Evolutionary conservation across 2,797 vertebrate species (phyloP).

Genomic region (Gambelia wislizenii): DNA sequence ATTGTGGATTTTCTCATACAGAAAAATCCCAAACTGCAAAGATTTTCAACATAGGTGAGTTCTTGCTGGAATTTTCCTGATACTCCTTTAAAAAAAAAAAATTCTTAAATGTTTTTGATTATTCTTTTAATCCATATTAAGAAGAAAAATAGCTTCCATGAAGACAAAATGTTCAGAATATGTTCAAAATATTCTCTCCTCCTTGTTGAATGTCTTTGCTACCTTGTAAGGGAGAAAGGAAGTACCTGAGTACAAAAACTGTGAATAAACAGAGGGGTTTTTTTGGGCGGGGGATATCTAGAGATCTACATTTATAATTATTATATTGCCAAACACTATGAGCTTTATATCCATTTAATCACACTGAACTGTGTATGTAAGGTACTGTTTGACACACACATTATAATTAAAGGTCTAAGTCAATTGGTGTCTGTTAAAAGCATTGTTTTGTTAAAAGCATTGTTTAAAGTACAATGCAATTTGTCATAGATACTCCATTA

Average conservation of each 20-base stretch:
- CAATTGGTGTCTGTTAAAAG: conserved; percentile 5
- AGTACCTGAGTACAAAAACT: neutral
- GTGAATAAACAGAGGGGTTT: neutral
- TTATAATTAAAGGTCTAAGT: conserved; percentile 16
- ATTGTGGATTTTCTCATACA: too few relatives aligned
- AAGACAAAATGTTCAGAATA: neutral
- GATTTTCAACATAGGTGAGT: too few relatives aligned
- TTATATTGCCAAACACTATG: neutral
- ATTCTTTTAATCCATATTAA: too few relatives aligned
- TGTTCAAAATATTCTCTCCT: neutral
- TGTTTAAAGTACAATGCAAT: neutral
- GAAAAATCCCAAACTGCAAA: too few relatives aligned
- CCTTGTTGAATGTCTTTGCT: neutral
- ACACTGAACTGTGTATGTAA: neutral
- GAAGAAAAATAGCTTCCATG: neutral
- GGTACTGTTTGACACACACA: neutral
- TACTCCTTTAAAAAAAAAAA: too few relatives aligned
- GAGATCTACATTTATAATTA: conserved; percentile 6
- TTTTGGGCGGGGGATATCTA: too few relatives aligned
- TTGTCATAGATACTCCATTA: conserved; percentile 1
- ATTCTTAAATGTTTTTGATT: too few relatives aligned
- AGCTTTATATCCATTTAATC: neutral
- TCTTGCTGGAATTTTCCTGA: too few relatives aligned
- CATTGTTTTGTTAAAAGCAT: neutral
- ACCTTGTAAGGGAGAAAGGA: neutral